These are phyloP conservation scores for Chiridota heheva DNA, from an alignment of 35 echinoderm and acorn worm species.

Conservation along the genomic window DNA sequence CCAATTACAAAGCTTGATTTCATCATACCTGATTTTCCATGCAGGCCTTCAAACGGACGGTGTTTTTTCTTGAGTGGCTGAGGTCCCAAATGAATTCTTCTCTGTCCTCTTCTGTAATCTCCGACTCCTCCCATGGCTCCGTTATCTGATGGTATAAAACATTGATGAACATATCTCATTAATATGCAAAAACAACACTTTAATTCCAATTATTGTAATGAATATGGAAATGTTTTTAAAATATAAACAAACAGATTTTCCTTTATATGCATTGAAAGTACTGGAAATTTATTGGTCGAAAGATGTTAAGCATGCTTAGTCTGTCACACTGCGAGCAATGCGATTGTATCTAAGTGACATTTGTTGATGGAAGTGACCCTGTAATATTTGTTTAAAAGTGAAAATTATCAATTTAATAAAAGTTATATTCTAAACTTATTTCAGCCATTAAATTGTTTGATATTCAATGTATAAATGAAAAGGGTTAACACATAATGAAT, in stretches of 20 bases:
- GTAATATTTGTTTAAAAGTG: too few species aligned
- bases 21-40: constrained; percentile 30
- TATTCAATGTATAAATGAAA: too few species aligned
- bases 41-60: not conserved
- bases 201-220: not conserved
- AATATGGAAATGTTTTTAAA: not conserved
- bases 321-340: not conserved
- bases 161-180: not conserved
- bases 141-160: constrained; percentile 36
- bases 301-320: not conserved
- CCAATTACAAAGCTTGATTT: not conserved
- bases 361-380: too few species aligned
- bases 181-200: not conserved
- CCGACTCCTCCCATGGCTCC: constrained; percentile 50
- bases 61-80: constrained; percentile 21
- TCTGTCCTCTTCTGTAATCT: constrained; percentile 41
- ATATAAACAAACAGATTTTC: too few species aligned
- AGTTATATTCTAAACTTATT: too few species aligned
- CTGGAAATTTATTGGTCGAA: not conserved
- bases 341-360: too few species aligned
- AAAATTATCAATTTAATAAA: not conserved
- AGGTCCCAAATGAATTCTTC: constrained; percentile 52
- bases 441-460: too few species aligned
- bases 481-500: too few species aligned
- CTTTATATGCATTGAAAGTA: not conserved